Conservation (phyloP, 2,888 invertebrate species). For the Trypoxylon attenuatum region DNA sequence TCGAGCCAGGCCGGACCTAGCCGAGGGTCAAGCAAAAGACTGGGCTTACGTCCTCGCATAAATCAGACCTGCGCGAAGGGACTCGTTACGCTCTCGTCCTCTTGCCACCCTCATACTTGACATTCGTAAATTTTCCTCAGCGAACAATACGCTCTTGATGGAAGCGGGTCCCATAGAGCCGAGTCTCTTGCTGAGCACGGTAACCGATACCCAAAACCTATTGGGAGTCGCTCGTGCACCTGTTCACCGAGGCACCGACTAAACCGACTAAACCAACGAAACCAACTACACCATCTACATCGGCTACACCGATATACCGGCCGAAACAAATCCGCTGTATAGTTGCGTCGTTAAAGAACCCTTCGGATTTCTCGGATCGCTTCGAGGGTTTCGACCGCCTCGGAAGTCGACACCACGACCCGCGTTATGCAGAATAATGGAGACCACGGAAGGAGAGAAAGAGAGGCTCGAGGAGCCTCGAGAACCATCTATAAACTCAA, state of each 20-base stretch:
- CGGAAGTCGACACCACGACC: no score
- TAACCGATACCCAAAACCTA: slow-evolving; percentile 57
- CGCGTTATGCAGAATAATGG: not conserved
- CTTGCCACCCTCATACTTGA: slow-evolving; percentile 23
- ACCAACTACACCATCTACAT: not conserved
- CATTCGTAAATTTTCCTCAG: slow-evolving; percentile 57
- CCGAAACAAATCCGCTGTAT: slow-evolving; percentile 44
- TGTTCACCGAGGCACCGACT: slow-evolving; percentile 18
- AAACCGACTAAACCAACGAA: not conserved
- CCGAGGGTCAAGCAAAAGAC: no score
- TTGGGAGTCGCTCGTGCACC: slow-evolving; percentile 45
- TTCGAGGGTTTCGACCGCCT: not conserved
- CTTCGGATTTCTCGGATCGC: slow-evolving; percentile 27
- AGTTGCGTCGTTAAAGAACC: slow-evolving; percentile 42
- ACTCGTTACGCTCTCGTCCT: slow-evolving; percentile 25
- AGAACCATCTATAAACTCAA: not conserved
- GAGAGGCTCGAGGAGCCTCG: slow-evolving; percentile 12
- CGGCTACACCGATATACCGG: not conserved
- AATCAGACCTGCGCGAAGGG: slow-evolving; percentile 51
- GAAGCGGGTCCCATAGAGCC: slow-evolving; percentile 18
- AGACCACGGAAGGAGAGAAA: no score
- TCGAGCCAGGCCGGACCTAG: not conserved
- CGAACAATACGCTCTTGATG: slow-evolving; percentile 54
- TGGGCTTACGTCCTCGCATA: slow-evolving; percentile 48
- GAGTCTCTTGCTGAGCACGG: slow-evolving; percentile 45